Evolutionary conservation across 2,797 vertebrate genomes (phyloP).

Genomic region (Trematomus bernacchii): DNA sequence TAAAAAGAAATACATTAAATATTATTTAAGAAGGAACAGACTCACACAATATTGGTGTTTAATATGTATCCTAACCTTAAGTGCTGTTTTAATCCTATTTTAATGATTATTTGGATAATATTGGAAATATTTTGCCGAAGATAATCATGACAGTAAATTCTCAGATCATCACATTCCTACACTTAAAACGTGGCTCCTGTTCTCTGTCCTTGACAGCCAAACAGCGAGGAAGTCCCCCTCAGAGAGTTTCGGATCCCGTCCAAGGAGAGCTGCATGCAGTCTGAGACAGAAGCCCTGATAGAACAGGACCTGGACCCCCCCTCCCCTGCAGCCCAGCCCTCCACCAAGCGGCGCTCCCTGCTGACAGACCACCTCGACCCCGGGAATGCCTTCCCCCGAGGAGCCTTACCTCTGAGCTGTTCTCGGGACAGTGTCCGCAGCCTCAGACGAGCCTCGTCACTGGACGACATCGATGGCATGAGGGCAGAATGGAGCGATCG

Average conservation of each 20-base stretch:
- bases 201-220: constrained; percentile 76
- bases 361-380: constrained; percentile 81
- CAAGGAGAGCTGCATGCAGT: constrained; percentile 91
- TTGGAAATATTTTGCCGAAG: too few species aligned
- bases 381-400: constrained; percentile 63
- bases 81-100: too few species aligned
- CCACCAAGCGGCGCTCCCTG: constrained; percentile 77
- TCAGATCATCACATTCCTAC: background rate
- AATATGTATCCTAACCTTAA: too few species aligned
- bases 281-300: constrained; percentile 91
- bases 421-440: constrained; percentile 87
- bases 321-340: constrained; percentile 66
- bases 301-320: constrained; percentile 86
- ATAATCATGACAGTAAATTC: too few species aligned
- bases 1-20: too few species aligned
- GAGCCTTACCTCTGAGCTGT: constrained; percentile 78
- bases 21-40: too few species aligned
- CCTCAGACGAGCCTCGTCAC: constrained; percentile 90
- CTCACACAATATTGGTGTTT: too few species aligned
- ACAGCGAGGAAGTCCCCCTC: constrained; percentile 87
- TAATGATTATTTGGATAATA: too few species aligned
- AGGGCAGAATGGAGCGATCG: constrained; percentile 78
- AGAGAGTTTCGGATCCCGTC: constrained; percentile 90
- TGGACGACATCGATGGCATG: constrained; percentile 90
- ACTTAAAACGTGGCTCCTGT: constrained; percentile 22